phyloP scores from a whole-genome alignment of 2,113 vertebrate genomes.

The Serilophus lunatus region DNA sequence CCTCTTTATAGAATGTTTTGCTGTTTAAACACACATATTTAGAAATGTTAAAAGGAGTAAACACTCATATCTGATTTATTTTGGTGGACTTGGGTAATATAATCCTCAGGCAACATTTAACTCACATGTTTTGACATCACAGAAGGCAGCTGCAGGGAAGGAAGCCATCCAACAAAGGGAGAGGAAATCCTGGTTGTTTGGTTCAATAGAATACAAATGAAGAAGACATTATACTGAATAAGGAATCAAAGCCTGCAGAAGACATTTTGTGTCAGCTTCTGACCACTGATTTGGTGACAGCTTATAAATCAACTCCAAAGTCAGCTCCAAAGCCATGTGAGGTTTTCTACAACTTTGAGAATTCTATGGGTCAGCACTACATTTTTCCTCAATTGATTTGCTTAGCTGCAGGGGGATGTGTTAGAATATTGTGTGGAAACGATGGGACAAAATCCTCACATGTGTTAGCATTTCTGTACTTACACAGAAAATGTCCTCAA shows the following conservation, averaged over 20 bases:
- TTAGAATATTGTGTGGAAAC: neutral
- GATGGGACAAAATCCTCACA: neutral
- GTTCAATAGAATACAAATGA: slow-evolving; percentile 52
- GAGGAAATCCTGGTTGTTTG: slow-evolving; percentile 45
- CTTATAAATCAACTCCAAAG: slow-evolving; percentile 19
- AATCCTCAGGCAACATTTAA: neutral
- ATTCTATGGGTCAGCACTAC: neutral
- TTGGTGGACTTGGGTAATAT: neutral
- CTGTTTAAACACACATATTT: neutral
- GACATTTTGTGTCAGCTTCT: slow-evolving; percentile 31
- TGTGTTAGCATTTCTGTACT: neutral
- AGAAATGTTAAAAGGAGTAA: neutral
- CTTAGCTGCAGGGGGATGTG: rapidly evolving
- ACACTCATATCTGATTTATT: neutral
- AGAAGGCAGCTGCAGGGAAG: slow-evolving; percentile 49
- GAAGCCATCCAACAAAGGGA: slow-evolving; percentile 40
- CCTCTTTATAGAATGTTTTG: neutral
- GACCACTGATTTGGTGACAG: neutral
- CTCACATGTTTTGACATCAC: slow-evolving; percentile 3
- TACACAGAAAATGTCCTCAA: neutral
- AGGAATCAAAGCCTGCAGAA: slow-evolving; percentile 37
- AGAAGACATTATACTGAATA: slow-evolving; percentile 35
- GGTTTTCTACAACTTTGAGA: neutral
- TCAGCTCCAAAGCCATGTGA: neutral
- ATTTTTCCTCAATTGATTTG: neutral